Conservation (phyloP, 2,113 vertebrate genomes). For the Miniopterus natalensis region DNA sequence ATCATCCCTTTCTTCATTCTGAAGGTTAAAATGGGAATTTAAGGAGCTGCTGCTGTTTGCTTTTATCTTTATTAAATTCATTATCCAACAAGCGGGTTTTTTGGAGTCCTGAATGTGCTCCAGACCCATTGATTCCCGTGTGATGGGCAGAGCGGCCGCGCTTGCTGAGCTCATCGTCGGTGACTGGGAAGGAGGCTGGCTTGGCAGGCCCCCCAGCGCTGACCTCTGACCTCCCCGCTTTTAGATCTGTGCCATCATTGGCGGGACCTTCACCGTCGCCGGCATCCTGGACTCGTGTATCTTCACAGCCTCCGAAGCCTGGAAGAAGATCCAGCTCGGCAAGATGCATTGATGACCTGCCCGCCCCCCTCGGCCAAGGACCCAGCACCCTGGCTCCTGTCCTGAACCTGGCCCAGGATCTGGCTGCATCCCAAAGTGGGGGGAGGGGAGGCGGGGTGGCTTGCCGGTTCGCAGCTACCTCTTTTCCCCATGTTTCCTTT, state of each 20-base stretch:
- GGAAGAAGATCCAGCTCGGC: slow-evolving; percentile 99
- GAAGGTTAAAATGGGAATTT: neutral
- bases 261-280: slow-evolving; percentile 98
- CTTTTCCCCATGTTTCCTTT: slow-evolving; percentile 74
- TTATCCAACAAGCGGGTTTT: neutral
- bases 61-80: neutral
- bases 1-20: neutral
- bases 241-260: slow-evolving; percentile 99
- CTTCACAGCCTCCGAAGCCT: slow-evolving; percentile 99
- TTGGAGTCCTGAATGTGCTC: neutral
- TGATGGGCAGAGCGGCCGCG: neutral
- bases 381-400: slow-evolving; percentile 82
- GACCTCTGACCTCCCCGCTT: slow-evolving; percentile 13
- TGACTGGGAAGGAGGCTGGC: neutral
- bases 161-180: rapidly evolving
- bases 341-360: slow-evolving; percentile 92
- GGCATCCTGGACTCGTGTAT: slow-evolving; percentile 99
- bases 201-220: neutral
- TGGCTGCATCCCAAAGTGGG: slow-evolving; percentile 73
- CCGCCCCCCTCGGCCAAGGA: slow-evolving; percentile 39
- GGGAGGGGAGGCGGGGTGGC: slow-evolving; percentile 32
- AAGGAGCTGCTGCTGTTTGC: neutral
- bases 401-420: slow-evolving; percentile 81
- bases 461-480: slow-evolving; percentile 84
- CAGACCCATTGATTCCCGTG: rapidly evolving